Evolutionary conservation across 2,888 invertebrate species (phyloP).

Genomic region (Aromia moschata): DNA sequence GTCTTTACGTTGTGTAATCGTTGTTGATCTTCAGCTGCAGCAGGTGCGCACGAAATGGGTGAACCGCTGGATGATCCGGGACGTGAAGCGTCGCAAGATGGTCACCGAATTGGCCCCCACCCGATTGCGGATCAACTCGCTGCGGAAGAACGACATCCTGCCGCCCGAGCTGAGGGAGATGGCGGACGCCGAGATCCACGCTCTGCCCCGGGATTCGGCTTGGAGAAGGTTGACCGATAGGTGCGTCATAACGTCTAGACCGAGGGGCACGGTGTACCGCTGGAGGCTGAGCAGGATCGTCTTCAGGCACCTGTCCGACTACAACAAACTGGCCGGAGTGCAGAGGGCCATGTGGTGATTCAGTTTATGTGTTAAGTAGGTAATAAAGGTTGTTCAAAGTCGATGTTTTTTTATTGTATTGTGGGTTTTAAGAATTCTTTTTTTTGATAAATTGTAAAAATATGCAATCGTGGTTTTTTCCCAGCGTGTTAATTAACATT

Average conservation of each 20-base stretch:
- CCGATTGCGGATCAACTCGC: conserved; percentile 81
- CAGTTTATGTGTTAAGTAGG: not conserved
- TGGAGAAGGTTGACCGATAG: conserved; percentile 74
- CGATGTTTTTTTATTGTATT: too few relatives aligned
- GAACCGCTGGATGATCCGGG: conserved; percentile 85
- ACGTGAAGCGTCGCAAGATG: conserved; percentile 82
- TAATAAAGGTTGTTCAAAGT: too few relatives aligned
- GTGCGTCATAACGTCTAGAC: conserved; percentile 90
- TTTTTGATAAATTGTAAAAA: too few relatives aligned
- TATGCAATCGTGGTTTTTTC: too few relatives aligned
- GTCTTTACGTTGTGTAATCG: too few relatives aligned
- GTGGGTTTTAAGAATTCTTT: too few relatives aligned
- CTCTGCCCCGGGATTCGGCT: conserved; percentile 79
- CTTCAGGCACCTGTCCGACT: conserved; percentile 91
- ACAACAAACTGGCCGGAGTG: conserved; percentile 90
- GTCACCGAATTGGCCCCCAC: conserved; percentile 79
- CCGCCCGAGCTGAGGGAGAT: conserved; percentile 83
- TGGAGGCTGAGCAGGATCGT: conserved; percentile 92
- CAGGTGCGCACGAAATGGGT: conserved; percentile 82
- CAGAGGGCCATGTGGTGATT: conserved; percentile 92
- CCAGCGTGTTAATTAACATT: too few relatives aligned
- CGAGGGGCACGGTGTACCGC: conserved; percentile 78
- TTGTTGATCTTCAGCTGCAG: conserved; percentile 71
- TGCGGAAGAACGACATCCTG: conserved; percentile 86
- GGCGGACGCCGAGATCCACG: conserved; percentile 77